phyloP scores from a whole-genome alignment of 2,113 vertebrate genomes.

The Alethe diademata region DNA sequence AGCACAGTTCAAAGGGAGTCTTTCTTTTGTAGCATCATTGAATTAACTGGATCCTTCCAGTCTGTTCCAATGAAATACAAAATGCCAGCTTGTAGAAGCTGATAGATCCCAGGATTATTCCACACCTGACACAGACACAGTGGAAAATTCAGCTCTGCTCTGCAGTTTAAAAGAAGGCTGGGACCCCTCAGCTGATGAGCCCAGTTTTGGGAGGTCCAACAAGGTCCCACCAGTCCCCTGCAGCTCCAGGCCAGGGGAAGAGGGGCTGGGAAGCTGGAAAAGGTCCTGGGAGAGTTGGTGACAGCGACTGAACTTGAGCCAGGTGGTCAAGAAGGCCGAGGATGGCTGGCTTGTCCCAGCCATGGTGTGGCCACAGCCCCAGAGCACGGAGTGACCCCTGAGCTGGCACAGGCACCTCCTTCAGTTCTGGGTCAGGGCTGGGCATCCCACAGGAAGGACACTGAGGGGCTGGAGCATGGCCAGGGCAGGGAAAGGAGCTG shows the following conservation, averaged over 20 bases:
- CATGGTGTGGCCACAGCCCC: neutral
- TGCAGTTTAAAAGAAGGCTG: neutral
- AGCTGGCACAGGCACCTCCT: neutral
- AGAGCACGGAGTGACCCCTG: neutral
- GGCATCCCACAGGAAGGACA: no score
- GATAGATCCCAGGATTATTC: neutral
- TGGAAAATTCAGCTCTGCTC: neutral
- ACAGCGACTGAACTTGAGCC: accelerated
- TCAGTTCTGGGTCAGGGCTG: neutral
- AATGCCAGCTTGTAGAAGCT: neutral
- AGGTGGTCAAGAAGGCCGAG: neutral
- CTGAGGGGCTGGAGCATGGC: accelerated
- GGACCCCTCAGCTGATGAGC: neutral
- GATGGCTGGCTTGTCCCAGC: neutral
- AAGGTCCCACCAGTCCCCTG: neutral
- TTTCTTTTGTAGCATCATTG: neutral
- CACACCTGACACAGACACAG: neutral
- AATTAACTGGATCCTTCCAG: neutral
- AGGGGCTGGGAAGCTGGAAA: neutral
- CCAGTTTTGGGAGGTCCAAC: neutral
- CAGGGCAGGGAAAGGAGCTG: accelerated
- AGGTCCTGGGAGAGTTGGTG: neutral
- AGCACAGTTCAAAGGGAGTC: neutral
- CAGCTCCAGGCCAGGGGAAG: neutral
- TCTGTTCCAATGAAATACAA: neutral